These are phyloP conservation scores for Sinopyrophorus schimmeli DNA, from an alignment of 2,888 invertebrate species.

Conservation along the genomic window DNA sequence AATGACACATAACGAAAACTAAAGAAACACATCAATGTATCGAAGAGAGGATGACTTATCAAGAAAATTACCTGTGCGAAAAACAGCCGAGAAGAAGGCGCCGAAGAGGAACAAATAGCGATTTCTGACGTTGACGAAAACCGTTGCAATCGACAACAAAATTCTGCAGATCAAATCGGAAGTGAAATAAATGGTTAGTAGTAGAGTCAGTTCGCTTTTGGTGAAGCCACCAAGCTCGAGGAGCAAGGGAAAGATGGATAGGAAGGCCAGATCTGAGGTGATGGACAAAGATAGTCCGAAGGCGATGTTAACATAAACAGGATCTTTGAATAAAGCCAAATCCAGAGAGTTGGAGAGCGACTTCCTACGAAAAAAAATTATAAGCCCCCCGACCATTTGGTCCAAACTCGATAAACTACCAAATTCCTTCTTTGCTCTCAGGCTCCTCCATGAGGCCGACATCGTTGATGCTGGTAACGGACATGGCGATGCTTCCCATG, in stretches of 20 bases:
- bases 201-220: conserved; percentile 64
- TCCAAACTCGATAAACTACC: neutral
- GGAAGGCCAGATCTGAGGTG: conserved; percentile 71
- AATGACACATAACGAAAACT: conserved; percentile 63
- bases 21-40: conserved; percentile 39
- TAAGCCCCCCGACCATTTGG: neutral
- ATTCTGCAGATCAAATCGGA: conserved; percentile 71
- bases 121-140: conserved; percentile 64
- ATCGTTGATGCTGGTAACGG: conserved; percentile 37
- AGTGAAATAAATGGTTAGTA: conserved; percentile 70
- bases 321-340: conserved; percentile 64
- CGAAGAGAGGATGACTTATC: no score
- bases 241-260: conserved; percentile 69
- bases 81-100: conserved; percentile 66
- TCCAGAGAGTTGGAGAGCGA: conserved; percentile 64
- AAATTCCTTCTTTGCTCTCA: conserved; percentile 1
- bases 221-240: conserved; percentile 62
- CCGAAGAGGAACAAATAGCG: conserved; percentile 68
- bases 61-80: conserved; percentile 68
- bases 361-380: conserved; percentile 50
- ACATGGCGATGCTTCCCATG: conserved; percentile 43
- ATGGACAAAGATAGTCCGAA: conserved; percentile 70
- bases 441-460: conserved; percentile 15
- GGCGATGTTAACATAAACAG: conserved; percentile 69
- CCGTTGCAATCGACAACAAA: conserved; percentile 64